These are phyloP conservation scores for Drosophila seguyi DNA, from an alignment of 1,140 invertebrate genomes.

Conservation along the genomic window DNA sequence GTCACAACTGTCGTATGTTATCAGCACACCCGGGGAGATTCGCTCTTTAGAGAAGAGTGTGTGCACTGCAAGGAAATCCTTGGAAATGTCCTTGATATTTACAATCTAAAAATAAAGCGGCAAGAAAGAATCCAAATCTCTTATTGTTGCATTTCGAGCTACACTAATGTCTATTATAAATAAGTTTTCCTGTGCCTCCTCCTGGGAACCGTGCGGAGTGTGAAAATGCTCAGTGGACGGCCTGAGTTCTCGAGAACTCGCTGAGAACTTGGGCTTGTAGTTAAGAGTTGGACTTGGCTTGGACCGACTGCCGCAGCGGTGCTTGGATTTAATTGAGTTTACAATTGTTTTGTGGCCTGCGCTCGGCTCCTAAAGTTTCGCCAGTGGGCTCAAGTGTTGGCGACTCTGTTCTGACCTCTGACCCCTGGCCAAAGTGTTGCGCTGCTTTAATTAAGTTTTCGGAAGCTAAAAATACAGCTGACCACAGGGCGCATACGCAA, in stretches of 20 bases:
- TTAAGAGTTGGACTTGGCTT: constrained; percentile 42
- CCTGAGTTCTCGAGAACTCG: constrained; percentile 8
- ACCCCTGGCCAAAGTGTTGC: constrained; percentile 28
- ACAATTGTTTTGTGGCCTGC: constrained; percentile 75
- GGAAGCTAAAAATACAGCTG: constrained; percentile 26
- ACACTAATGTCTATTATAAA: background rate
- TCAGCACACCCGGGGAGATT: constrained; percentile 57
- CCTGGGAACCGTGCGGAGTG: background rate
- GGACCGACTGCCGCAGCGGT: constrained; percentile 54
- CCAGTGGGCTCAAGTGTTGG: constrained; percentile 40
- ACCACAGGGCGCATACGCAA: constrained; percentile 57
- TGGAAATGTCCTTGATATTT: background rate
- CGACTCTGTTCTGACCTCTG: constrained; percentile 43
- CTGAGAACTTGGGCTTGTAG: constrained; percentile 53
- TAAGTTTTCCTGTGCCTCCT: background rate
- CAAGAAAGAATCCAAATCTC: background rate
- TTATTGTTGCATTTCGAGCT: background rate
- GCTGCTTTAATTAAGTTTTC: constrained; percentile 68
- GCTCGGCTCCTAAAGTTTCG: constrained; percentile 48
- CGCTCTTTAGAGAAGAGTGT: background rate
- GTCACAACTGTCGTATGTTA: constrained; percentile 83
- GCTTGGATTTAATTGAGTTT: constrained; percentile 83
- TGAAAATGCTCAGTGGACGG: background rate
- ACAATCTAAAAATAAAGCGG: background rate
- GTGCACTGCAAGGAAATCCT: constrained; percentile 17